Evolutionary conservation across 1,140 invertebrate species (phyloP), one percentile per base, ranked within the genome.

Genomic region (Macrosteles quadrilineatus): DNA sequence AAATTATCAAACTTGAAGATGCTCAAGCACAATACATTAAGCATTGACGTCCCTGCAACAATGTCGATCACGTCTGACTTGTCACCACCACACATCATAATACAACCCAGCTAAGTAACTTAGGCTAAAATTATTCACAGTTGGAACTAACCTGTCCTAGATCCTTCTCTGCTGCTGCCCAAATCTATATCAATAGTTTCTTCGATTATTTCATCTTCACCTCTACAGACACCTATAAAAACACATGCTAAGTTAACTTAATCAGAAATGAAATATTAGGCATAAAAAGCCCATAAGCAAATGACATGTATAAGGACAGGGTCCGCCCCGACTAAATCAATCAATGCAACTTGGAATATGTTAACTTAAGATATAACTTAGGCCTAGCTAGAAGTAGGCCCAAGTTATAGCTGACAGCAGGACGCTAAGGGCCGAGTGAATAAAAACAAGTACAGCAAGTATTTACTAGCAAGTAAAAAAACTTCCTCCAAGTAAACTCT

Each of bases 71-170:
- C 6, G 6, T 14, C 11, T 11, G 19, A 14, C 9, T n/a, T n/a
- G 6, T 11, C 21, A 55, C 50, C n/a, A n/a, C n/a, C n/a, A n/a
- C n/a, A n/a, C n/a, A n/a, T n/a, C n/a, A n/a, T n/a, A n/a, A n/a
- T n/a, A n/a, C n/a, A n/a, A n/a, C n/a, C n/a, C n/a, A n/a, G n/a
- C n/a, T n/a, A n/a, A n/a, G n/a, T n/a, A n/a, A n/a, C n/a, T n/a
- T n/a, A n/a, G n/a, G n/a, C n/a, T n/a, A n/a, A n/a, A n/a, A n/a
- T n/a, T n/a, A n/a, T n/a, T n/a, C n/a, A n/a, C n/a, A n/a, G n/a
- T n/a, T n/a, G n/a, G n/a, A n/a, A 69, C 69, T 78, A 82, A 93
- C 92, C 91, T 83, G 94, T 96, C 82, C 90, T 85, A 14, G 91
- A 94, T 68, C 85, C 93, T 80, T 95, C 93, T 74, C 88, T 85